Percentiles rank a stretch among this genome's conserved stretches.
Evolutionary conservation across 2,888 invertebrate genomes (phyloP).

Genomic region (Drosophila anomelani): DNA sequence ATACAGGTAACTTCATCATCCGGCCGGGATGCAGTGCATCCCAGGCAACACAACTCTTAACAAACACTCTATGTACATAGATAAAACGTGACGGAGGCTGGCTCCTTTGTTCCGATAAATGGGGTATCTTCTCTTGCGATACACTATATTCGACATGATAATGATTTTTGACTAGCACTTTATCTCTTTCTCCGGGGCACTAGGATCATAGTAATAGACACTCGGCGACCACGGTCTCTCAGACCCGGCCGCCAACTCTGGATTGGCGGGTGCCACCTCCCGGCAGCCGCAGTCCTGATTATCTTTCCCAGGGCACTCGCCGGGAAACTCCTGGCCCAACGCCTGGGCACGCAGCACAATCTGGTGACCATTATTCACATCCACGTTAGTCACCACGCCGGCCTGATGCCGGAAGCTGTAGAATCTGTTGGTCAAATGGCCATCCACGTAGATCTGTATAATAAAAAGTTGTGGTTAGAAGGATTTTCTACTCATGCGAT

Average conservation of each 20-base stretch:
- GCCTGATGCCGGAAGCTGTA: conserved; percentile 77
- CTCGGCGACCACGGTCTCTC: conserved; percentile 74
- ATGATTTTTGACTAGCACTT: conserved; percentile 47
- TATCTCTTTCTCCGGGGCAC: conserved; percentile 11
- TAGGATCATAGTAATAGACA: conserved; percentile 76
- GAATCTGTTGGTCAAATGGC: conserved; percentile 80
- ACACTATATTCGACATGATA: conserved; percentile 33
- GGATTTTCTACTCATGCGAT: neutral
- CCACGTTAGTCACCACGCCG: conserved; percentile 79
- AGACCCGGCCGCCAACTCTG: conserved; percentile 58
- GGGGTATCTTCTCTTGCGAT: conserved; percentile 17
- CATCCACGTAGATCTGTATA: conserved; percentile 82
- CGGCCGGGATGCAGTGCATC: conserved; percentile 7
- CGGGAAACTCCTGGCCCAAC: conserved; percentile 58
- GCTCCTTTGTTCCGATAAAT: conserved; percentile 26
- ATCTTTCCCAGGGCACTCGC: conserved; percentile 35
- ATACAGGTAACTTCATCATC: conserved; percentile 24
- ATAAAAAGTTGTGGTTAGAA: neutral
- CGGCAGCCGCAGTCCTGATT: conserved; percentile 12
- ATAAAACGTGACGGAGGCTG: conserved; percentile 23
- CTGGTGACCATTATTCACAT: conserved; percentile 75
- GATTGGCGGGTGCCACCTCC: conserved; percentile 40
- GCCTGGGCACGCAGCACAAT: conserved; percentile 79
- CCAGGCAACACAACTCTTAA: conserved; percentile 26
- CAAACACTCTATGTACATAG: conserved; percentile 35